Base-by-base conservation (phyloP, 2,113 vertebrate genomes). In the Typhlomys cinereus region DNA sequence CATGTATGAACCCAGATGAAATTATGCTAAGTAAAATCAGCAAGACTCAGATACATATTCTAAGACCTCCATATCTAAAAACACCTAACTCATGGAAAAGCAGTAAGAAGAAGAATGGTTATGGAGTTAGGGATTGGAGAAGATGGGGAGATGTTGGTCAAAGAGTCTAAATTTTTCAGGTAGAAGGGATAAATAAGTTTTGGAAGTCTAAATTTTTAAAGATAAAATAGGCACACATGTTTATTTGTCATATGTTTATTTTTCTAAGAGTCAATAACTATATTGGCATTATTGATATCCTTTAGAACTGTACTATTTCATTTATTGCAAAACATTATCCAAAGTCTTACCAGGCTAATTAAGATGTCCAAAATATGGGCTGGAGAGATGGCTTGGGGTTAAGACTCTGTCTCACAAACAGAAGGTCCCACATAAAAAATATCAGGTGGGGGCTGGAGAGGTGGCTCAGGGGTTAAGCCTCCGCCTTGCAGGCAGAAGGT, bases 241-340 rank as follows among this genome's bases (percentile, higher is more conserved):
- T n/a, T n/a, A n/a, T n/a, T n/a, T 39, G 61, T 82, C 23, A 64
- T 57, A 62, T 39, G 23, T 79, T 29, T 23, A 39, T 46, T 86
- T 78, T 79, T n/a, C 7, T 14, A 62, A 86, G 14, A 85, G 52
- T 74, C 78, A 50, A 52, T 27, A 81, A 44, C 54, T 50, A 27
- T 54, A 15, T 88, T 9, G 69, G 34, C 74, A 78, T 39, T 8
- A 70, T 85, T 29, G 20, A 29, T 64, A 54, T 69, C 9, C 41
- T 79, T 81, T 88, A 4, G 8, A 80, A 88, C 48, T 17, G 9
- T 41, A 31, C 13, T 89, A 83, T 82, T 67, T 83, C 70, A 64
- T n/a, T 54, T 6, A 57, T 93, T 85, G 85, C 36, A 94, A 88
- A 64, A 39, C 46, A 59, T 64, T 75, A 69, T 83, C 39, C n/a